Base-by-base conservation (phyloP, 1,140 invertebrate genomes). In the Trichogramma pretiosum region DNA sequence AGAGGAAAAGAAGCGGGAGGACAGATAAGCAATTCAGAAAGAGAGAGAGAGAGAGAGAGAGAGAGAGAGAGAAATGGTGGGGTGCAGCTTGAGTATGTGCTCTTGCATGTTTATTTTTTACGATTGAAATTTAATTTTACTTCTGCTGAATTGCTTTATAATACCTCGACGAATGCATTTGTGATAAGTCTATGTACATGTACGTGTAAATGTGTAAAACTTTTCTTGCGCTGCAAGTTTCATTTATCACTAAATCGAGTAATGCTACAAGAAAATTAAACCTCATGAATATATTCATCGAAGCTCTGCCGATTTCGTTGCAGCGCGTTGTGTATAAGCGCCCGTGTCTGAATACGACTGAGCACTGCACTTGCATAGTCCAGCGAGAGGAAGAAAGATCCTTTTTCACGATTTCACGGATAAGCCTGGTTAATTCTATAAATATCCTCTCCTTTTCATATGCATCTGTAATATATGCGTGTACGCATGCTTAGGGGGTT, bases 221-320 rank as follows among this genome's bases (percentile, higher is more conserved):
- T n/a, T n/a, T n/a, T n/a, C n/a, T n/a, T n/a, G 7, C 26, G 7
- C 26, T 28, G 7, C 13, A 7, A n/a, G 17, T 17, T 30, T 50
- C 36, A 50, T 50, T 45, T 50, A 50, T 50, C 42, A 50, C 46
- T 40, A 28, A 16, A 11, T 11, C 23, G 30, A 37, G 48, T 33
- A 50, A 44, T 50, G 36, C 18, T 50, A 44, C 48, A 50, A 34
- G 48, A 46, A 50, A 50, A 50, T 50, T 46, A 50, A 50, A 50
- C 19, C 19, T 50, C 48, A 41, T 50, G 48, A 50, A 50, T 45
- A 50, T 50, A 50, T 50, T 45, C 48, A 50, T 50, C 22, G n/a
- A n/a, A n/a, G n/a, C n/a, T n/a, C n/a, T n/a, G n/a, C n/a, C n/a
- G n/a, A n/a, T n/a, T n/a, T n/a, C n/a, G n/a, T n/a, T n/a, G n/a